These are phyloP conservation scores for Melanotaenia boesemani DNA, from an alignment of 2,797 vertebrate genomes.

Conservation along the genomic window DNA sequence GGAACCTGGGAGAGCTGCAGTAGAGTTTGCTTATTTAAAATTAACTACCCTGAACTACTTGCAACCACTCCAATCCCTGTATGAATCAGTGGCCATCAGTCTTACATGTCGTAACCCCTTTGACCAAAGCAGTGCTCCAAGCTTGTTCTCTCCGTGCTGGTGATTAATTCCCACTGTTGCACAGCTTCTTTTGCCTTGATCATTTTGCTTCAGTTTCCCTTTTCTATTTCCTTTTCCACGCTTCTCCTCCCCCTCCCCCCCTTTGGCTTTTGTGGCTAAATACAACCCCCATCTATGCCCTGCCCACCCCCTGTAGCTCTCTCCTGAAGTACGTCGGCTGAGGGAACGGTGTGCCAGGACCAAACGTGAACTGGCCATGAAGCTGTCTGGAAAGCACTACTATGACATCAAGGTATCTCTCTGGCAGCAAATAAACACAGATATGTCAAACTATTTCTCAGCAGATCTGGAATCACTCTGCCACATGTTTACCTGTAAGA, in stretches of 20 bases:
- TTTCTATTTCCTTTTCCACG: conserved; percentile 42
- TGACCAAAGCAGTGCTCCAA: conserved; percentile 49
- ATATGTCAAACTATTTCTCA: conserved; percentile 20
- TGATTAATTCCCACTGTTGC: conserved; percentile 69
- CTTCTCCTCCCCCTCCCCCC: conserved; percentile 6
- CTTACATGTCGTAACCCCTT: conserved; percentile 39
- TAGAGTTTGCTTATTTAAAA: conserved; percentile 52
- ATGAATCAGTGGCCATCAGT: conserved; percentile 57
- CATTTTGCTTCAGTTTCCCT: conserved; percentile 60
- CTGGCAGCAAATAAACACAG: conserved; percentile 32
- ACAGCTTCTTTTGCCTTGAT: conserved; percentile 70
- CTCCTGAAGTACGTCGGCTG: conserved; percentile 92
- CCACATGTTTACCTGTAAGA: conserved; percentile 39
- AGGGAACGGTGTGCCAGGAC: conserved; percentile 93
- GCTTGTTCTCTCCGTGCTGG: conserved; percentile 58
- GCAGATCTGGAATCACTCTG: conserved; percentile 32
- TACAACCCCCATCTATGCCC: conserved; percentile 19
- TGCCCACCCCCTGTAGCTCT: conserved; percentile 85
- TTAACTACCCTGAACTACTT: conserved; percentile 44
- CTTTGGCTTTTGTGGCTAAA: conserved; percentile 53
- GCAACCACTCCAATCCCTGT: conserved; percentile 16
- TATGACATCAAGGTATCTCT: conserved; percentile 92
- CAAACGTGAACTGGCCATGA: conserved; percentile 90
- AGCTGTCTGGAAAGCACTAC: conserved; percentile 92
- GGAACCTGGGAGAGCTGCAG: conserved; percentile 38